Base-by-base conservation (phyloP, 2,888 invertebrate genomes). In the Epirrita christyi region DNA sequence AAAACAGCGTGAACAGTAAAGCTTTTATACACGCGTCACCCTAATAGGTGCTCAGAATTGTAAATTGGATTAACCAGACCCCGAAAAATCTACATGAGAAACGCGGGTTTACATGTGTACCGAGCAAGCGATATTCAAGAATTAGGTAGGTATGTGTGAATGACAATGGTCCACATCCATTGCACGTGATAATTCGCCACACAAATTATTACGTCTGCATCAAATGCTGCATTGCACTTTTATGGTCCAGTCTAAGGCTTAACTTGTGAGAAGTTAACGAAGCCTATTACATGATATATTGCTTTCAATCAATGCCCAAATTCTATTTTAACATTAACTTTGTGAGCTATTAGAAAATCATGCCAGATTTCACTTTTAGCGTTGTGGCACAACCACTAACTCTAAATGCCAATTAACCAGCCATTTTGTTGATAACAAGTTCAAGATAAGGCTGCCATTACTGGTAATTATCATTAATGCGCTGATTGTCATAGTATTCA, bases 61-160 rank as follows among this genome's bases (percentile, higher is more conserved):
- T 32, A 52, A 53, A 62, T 58, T 32, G 13, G 53, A 60, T 63
- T 59, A 57, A 44, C 60, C 51, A 32, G 47, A 37, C 21, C 28
- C 36, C 32, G 6, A 8, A n/a, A 38, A 44, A 56, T 48, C 38
- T 44, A 45, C 52, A 63, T 60, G 57, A 38, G 52, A 64, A 61
- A 55, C 54, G 15, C 10, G 27, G 60, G 63, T 65, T 60, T 59
- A 56, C 61, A 56, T 52, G 51, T 53, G 41, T 57, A 55, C 41
- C 11, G 36, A 36, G 14, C 6, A 13, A 6, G n/a, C 21, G 38
- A 13, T 38, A 14, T 38, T 14, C 14, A 11, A 7, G 3, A 38
- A 38, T 36, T 14, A 38, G 7, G 38, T 9, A 38, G n/a, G 3
- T 7, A 38, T 32, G 32, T 9, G 9, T 32, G 9, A 9, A 38